A percentile compares a stretch with the other conserved stretches of the same genome.
Conservation (phyloP, 92 coral and sea anemone genomes). For the Palythoa heliodiscus region DNA sequence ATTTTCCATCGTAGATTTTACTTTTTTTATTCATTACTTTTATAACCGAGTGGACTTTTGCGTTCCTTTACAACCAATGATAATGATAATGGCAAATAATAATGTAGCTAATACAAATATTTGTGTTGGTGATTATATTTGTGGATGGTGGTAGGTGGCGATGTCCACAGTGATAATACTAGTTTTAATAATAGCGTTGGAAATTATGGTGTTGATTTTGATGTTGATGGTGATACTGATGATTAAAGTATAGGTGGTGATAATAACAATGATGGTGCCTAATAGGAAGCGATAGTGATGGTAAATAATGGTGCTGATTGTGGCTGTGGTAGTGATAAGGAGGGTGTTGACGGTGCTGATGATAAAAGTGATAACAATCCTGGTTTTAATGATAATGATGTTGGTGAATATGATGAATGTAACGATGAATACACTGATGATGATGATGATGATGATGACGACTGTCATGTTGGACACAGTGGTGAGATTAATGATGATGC, state of each 20-base stretch:
- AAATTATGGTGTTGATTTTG: background rate
- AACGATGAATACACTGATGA: background rate
- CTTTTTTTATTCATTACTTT: no score
- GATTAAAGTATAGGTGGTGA: background rate
- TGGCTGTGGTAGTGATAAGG: background rate
- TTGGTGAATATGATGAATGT: background rate
- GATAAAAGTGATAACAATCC: background rate
- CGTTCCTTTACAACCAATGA: no score
- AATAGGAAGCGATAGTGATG: background rate
- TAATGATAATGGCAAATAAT: no score
- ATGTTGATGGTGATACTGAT: background rate
- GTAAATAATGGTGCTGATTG: background rate
- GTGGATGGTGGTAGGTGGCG: no score
- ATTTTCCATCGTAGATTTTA: no score
- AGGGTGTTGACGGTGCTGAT: background rate
- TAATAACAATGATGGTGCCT: background rate
- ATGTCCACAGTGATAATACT: no score
- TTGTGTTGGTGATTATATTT: no score
- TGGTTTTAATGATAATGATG: background rate
- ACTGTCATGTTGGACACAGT: background rate
- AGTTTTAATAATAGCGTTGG: no score
- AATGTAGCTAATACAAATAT: no score
- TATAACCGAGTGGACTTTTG: no score
- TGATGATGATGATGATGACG: background rate
- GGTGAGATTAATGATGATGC: background rate